A percentile compares a stretch with the other conserved stretches of the same genome.
Evolutionary conservation across 2,113 vertebrate species (phyloP).

Genomic region (Carettochelys insculpta): DNA sequence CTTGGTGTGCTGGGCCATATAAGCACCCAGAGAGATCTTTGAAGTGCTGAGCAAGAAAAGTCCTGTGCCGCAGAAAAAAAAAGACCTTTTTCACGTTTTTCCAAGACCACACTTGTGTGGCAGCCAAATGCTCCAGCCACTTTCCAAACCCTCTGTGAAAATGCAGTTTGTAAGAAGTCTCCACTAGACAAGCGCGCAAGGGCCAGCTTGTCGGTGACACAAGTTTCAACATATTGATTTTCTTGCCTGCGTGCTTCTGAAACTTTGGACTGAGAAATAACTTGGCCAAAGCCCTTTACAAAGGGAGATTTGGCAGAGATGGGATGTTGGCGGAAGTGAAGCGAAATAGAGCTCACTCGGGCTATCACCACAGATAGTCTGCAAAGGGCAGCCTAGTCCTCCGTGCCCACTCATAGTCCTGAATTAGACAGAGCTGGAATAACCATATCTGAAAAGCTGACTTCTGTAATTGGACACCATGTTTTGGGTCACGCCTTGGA

Average conservation of each 20-base stretch:
- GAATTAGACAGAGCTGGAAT: accelerated
- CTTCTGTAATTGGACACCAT: accelerated
- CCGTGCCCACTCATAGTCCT: background rate
- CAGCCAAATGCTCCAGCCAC: background rate
- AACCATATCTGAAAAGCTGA: accelerated
- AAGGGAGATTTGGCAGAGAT: background rate
- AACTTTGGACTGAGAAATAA: background rate
- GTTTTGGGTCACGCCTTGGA: background rate
- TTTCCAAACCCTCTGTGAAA: background rate
- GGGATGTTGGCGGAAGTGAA: background rate
- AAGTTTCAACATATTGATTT: background rate
- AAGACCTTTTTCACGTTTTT: background rate
- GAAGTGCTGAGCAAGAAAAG: background rate
- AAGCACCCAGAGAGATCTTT: background rate
- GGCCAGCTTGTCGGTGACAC: background rate
- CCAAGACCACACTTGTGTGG: background rate
- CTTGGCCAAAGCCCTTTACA: background rate
- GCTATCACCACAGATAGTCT: background rate
- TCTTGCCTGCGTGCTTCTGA: background rate
- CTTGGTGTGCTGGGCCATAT: background rate
- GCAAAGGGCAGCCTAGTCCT: background rate
- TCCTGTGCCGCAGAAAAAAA: background rate
- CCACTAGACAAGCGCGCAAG: background rate
- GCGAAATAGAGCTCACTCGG: background rate
- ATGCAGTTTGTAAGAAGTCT: background rate